Percentiles rank a stretch among this genome's conserved stretches.
Evolutionary conservation across 2,888 invertebrate genomes (phyloP).

Genomic region (Anoncus sp.): DNA sequence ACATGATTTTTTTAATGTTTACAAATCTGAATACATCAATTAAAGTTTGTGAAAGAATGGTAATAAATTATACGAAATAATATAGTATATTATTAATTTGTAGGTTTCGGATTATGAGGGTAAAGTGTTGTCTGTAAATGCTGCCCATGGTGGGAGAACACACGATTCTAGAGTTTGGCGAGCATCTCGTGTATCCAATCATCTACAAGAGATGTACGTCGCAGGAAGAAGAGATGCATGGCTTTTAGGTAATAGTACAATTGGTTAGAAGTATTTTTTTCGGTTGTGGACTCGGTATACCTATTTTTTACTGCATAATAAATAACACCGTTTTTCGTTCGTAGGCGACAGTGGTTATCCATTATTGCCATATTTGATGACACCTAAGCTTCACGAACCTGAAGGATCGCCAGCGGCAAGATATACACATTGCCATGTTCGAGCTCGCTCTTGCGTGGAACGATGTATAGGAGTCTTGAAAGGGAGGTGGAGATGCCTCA

Average conservation of each 20-base stretch:
- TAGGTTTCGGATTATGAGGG: slow-evolving; percentile 52
- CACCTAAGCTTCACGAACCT: slow-evolving; percentile 3
- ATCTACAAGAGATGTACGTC: not conserved
- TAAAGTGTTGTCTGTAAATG: slow-evolving; percentile 39
- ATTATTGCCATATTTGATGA: slow-evolving; percentile 14
- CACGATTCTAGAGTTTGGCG: slow-evolving; percentile 46
- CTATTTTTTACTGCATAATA: slow-evolving; percentile 1
- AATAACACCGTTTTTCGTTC: slow-evolving; percentile 5
- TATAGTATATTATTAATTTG: not conserved
- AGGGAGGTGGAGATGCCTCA: slow-evolving; percentile 46
- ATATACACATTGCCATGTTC: slow-evolving; percentile 16
- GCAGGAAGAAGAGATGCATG: not conserved
- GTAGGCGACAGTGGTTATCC: slow-evolving; percentile 9
- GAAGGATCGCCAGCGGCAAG: slow-evolving; percentile 1
- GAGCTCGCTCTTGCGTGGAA: slow-evolving; percentile 25
- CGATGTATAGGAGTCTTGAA: slow-evolving; percentile 40
- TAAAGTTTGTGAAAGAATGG: too few species aligned
- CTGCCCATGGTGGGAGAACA: slow-evolving; percentile 46
- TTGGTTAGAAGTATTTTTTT: slow-evolving; percentile 5
- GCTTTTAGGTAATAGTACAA: not conserved
- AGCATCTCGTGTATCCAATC: slow-evolving; percentile 31
- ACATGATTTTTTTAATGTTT: not conserved
- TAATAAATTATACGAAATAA: not conserved
- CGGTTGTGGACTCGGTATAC: not conserved
- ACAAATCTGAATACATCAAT: too few species aligned